Evolutionary conservation across 2,113 vertebrate genomes (phyloP).

Genomic region (Sitta europaea): DNA sequence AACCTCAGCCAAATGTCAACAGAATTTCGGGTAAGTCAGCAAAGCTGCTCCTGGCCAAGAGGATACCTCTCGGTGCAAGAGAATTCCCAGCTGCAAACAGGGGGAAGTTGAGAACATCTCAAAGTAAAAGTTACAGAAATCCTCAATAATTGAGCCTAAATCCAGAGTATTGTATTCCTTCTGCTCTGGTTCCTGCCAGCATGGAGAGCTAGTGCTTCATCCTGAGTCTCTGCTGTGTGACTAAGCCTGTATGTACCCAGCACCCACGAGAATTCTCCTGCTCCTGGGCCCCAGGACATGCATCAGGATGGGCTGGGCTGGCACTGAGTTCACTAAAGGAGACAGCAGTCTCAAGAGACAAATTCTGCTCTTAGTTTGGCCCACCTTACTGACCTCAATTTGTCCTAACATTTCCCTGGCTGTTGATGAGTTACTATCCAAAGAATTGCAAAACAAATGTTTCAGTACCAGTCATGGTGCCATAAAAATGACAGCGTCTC

Average conservation of each 20-base stretch:
- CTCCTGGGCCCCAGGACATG: not conserved
- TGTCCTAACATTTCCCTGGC: not conserved
- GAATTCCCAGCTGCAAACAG: not conserved
- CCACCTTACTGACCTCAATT: not conserved
- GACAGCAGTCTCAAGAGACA: not conserved
- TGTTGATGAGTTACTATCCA: not conserved
- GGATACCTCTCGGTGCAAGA: not conserved
- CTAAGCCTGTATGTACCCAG: not conserved
- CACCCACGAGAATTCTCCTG: not conserved
- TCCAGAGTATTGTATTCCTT: not conserved
- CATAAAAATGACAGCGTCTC: conserved; percentile 18
- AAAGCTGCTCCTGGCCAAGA: not conserved
- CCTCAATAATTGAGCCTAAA: not conserved
- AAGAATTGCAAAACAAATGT: not conserved
- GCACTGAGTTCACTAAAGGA: not conserved
- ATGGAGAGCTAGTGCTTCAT: not conserved
- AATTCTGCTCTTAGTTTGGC: not conserved
- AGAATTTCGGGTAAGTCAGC: not conserved
- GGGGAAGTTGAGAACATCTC: not conserved
- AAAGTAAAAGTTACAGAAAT: not conserved
- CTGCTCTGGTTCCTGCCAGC: not conserved
- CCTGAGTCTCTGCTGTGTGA: not conserved
- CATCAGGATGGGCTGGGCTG: not conserved
- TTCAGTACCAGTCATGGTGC: not conserved
- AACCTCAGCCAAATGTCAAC: not conserved